These are phyloP conservation scores for Pterois miles DNA, from an alignment of 2,797 vertebrate genomes.

Conservation along the genomic window DNA sequence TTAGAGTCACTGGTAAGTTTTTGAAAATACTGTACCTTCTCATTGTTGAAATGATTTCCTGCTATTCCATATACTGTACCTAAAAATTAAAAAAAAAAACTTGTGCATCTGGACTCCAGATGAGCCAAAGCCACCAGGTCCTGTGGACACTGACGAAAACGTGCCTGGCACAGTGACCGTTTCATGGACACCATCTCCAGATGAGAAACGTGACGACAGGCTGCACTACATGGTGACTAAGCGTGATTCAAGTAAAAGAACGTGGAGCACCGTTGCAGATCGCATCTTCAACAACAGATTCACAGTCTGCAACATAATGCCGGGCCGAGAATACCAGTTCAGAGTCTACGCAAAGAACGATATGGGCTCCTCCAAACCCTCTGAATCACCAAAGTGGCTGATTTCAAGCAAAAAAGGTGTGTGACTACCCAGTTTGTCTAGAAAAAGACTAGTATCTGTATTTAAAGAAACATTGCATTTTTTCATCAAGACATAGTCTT, in stretches of 20 bases:
- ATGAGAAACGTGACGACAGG: slow-evolving; percentile 85
- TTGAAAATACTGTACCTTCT: background rate
- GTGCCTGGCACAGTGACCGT: slow-evolving; percentile 89
- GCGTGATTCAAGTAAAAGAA: slow-evolving; percentile 83
- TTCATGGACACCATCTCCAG: slow-evolving; percentile 88
- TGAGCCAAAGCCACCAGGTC: slow-evolving; percentile 89
- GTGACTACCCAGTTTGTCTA: background rate
- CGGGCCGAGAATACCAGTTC: slow-evolving; percentile 91
- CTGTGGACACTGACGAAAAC: slow-evolving; percentile 85
- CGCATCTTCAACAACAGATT: slow-evolving; percentile 91
- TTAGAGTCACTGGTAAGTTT: slow-evolving; percentile 89
- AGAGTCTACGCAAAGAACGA: slow-evolving; percentile 91
- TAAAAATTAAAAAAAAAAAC: background rate
- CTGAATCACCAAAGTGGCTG: slow-evolving; percentile 89
- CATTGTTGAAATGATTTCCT: background rate
- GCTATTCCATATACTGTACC: background rate
- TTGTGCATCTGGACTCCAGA: slow-evolving; percentile 75
- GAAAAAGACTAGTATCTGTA: background rate
- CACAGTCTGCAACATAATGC: slow-evolving; percentile 88
- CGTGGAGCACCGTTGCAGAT: slow-evolving; percentile 86
- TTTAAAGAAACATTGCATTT: background rate
- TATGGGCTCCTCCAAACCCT: slow-evolving; percentile 87
- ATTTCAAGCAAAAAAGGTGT: slow-evolving; percentile 84
- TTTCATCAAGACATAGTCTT: background rate
- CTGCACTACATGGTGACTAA: slow-evolving; percentile 89